A percentile compares a stretch with the other conserved stretches of the same genome.
These are phyloP conservation scores for Hydractinia symbiolongicarpus DNA, from an alignment of 30 jellyfish, hydroid and myxozoan species.

Conservation along the genomic window DNA sequence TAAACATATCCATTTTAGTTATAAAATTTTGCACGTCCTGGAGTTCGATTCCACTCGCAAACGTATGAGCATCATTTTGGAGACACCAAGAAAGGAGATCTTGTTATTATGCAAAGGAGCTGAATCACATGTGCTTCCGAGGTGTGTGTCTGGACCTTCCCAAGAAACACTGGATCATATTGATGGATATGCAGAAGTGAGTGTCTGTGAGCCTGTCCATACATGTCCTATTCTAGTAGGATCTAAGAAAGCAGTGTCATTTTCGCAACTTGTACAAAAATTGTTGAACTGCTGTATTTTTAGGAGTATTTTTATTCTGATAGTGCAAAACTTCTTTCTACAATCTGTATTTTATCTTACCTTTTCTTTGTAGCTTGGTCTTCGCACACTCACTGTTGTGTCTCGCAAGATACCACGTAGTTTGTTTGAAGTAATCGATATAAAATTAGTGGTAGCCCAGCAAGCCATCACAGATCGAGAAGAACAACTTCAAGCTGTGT, in stretches of 20 bases:
- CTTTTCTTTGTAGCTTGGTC: constrained; percentile 47
- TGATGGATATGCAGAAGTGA: constrained; percentile 90
- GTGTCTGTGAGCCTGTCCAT: neutral
- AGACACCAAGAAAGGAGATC: constrained; percentile 59
- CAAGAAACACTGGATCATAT: constrained; percentile 69
- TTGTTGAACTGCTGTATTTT: no score
- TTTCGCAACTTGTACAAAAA: no score
- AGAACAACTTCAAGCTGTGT: constrained; percentile 69
- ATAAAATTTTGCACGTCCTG: constrained; percentile 75
- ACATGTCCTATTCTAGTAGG: neutral
- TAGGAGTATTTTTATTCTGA: no score
- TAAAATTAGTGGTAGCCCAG: constrained; percentile 57
- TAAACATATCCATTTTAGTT: constrained; percentile 30
- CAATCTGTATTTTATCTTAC: neutral
- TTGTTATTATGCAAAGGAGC: constrained; percentile 96
- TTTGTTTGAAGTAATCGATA: constrained; percentile 53
- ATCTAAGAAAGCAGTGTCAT: neutral
- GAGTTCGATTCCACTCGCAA: constrained; percentile 97
- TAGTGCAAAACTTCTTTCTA: no score
- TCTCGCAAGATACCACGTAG: constrained; percentile 41
- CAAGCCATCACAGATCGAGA: constrained; percentile 88
- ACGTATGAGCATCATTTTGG: constrained; percentile 88
- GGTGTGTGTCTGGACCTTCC: constrained; percentile 68
- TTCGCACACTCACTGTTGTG: constrained; percentile 81
- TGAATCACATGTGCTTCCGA: constrained; percentile 83